Evolutionary conservation across 2,797 vertebrate genomes (phyloP).

Genomic region (Novumbra hubbsi): DNA sequence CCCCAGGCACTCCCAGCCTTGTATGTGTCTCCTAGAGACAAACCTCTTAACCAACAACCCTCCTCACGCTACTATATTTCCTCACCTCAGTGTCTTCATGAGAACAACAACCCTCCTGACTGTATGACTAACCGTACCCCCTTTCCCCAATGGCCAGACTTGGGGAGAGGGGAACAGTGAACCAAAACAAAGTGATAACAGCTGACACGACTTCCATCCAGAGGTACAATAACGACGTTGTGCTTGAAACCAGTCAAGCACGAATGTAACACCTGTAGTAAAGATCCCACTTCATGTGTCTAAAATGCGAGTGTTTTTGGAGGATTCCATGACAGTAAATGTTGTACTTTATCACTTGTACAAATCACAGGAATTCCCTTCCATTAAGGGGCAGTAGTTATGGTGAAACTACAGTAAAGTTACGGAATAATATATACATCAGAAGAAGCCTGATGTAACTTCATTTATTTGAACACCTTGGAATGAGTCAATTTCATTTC

Average conservation of each 20-base stretch:
- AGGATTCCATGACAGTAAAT: conserved; percentile 40
- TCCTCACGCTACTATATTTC: too few species aligned
- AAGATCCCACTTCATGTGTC: conserved; percentile 46
- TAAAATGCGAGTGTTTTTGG: conserved; percentile 46
- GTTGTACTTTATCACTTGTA: conserved; percentile 53
- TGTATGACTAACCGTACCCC: too few species aligned
- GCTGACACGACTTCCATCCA: conserved; percentile 50
- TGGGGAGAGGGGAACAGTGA: conserved; percentile 19
- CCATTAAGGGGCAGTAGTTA: conserved; percentile 1
- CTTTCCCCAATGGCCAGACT: background rate
- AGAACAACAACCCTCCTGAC: background rate
- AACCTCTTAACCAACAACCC: background rate
- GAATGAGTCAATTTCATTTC: background rate
- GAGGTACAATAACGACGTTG: conserved; percentile 62
- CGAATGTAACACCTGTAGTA: conserved; percentile 66
- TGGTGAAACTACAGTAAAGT: conserved; percentile 10
- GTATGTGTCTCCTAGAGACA: conserved; percentile 39
- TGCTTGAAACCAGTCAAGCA: conserved; percentile 99
- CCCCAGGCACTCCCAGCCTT: conserved; percentile 56
- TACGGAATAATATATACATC: background rate
- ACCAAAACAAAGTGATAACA: conserved; percentile 51
- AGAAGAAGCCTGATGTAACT: background rate
- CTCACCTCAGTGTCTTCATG: background rate
- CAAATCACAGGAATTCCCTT: conserved; percentile 44
- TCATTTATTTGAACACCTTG: background rate